Evolutionary conservation across 2,888 invertebrate genomes (phyloP).

Genomic region (Aproaerema taeniolella): DNA sequence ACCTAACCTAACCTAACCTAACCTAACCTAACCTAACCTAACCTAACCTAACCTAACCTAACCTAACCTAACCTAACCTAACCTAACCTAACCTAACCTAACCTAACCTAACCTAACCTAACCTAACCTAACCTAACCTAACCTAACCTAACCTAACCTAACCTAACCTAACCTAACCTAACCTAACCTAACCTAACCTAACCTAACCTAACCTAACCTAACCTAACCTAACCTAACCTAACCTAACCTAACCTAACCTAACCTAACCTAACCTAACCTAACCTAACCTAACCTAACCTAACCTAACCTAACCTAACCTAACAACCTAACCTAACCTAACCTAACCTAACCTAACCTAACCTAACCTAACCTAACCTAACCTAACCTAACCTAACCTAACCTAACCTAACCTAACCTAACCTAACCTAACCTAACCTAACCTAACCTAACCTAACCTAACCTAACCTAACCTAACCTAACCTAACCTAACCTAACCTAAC

Average conservation of each 20-base stretch:
- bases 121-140: constrained; percentile 18
- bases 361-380: constrained; percentile 3
- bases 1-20: constrained; percentile 25
- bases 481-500: constrained; percentile 12
- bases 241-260: constrained; percentile 12
- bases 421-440: constrained; percentile 12
- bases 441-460: constrained; percentile 13
- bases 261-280: constrained; percentile 17
- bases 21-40: constrained; percentile 25
- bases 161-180: constrained; percentile 16
- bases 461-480: constrained; percentile 13
- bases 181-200: constrained; percentile 18
- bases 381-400: constrained; percentile 10
- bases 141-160: constrained; percentile 7
- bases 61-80: constrained; percentile 22
- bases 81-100: constrained; percentile 22
- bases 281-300: constrained; percentile 17
- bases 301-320: constrained; percentile 16
- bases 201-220: constrained; percentile 17
- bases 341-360: constrained; percentile 10
- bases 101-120: constrained; percentile 22
- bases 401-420: constrained; percentile 12
- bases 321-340: constrained; percentile 16
- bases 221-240: constrained; percentile 2
- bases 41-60: constrained; percentile 21